phyloP scores from a whole-genome alignment of 1,140 invertebrate species.

The Aphis gossypii region DNA sequence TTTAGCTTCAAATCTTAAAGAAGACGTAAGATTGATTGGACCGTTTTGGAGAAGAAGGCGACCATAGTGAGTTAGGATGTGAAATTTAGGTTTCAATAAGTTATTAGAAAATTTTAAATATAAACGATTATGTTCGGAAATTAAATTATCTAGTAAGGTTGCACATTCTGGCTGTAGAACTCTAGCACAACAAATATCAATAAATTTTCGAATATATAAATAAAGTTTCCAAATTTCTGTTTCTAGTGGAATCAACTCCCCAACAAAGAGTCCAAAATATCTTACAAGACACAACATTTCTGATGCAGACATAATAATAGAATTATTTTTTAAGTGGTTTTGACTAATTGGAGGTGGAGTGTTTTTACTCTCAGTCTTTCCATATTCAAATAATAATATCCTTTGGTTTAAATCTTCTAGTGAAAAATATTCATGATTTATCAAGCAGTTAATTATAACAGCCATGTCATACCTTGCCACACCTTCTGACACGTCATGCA shows the following conservation, averaged over 20 bases:
- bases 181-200: constrained; percentile 12
- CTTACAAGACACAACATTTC: neutral
- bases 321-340: neutral
- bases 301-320: neutral
- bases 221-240: constrained; percentile 1
- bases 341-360: too few species aligned
- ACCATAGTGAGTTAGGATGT: neutral
- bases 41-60: neutral
- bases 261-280: neutral
- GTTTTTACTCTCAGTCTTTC: too few species aligned
- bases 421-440: too few species aligned
- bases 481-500: too few species aligned
- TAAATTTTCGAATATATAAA: neutral
- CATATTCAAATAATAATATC: too few species aligned
- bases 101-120: neutral
- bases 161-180: neutral
- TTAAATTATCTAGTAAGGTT: neutral
- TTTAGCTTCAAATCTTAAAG: constrained; percentile 6
- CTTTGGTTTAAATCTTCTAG: too few species aligned
- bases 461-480: too few species aligned
- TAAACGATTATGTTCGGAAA: neutral
- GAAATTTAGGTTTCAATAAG: neutral
- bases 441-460: too few species aligned
- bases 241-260: neutral
- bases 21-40: neutral